Evolutionary conservation across 2,888 invertebrate genomes (phyloP), one percentile per base, ranked within the genome.

Genomic region (Platypus cylindrus): DNA sequence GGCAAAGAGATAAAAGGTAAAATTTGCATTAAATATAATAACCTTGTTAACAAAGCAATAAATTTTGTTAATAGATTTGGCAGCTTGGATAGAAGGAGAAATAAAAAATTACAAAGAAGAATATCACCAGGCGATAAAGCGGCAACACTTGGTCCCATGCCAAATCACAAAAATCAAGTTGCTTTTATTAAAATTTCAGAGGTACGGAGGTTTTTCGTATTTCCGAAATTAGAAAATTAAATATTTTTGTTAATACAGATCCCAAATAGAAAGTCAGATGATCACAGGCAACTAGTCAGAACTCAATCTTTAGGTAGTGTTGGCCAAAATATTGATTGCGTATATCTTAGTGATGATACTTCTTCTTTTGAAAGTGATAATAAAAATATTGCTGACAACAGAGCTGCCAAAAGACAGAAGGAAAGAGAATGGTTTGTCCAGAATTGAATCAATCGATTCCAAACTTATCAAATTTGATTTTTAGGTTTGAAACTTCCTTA

Each of bases 251-350:
- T 24, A 16, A 8, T 48, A 32, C 32, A 57, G 56, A 42, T 52
- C 39, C 43, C 53, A 37, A 51, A 34, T 31, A 47, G 57, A 38
- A 52, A 52, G 38, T 46, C 56, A 17, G 58, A 56, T 33, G 60
- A 62, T 43, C 55, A 53, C 36, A 52, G 60, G 27, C 59, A 60
- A 36, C 54, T 73, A 14, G 59, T 70, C 32, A 59, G 72, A 30
- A 72, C 73, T 1, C 73, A 73, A 40, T 72, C 71, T 1, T 50
- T 73, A 15, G 72, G 72, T 2, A 73, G 70, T 49, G 71, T 73
- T 5, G 71, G 64, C 7, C 58, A 59, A 46, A 59, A 58, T n/a
- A 44, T 56, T 13, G 61, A 62, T 34, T 58, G 56, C 32, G 56
- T 58, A 5, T 61, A 60, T 51, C 60, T 58, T 3, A 61, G 60